Evolutionary conservation across 2,113 vertebrate genomes (phyloP).

Genomic region (Arenaria interpres): DNA sequence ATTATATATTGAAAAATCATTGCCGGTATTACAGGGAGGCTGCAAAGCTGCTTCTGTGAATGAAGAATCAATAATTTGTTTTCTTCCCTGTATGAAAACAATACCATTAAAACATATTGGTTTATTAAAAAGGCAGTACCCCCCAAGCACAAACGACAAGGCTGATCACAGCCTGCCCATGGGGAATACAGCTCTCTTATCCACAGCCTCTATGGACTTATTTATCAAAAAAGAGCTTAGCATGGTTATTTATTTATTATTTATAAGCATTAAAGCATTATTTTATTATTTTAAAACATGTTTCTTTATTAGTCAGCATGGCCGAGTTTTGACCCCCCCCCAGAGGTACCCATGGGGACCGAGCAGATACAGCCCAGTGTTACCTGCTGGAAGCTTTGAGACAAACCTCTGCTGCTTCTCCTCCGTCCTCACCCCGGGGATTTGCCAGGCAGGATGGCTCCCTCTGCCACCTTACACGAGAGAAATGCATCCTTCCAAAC

Average conservation of each 20-base stretch:
- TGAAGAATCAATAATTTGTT: conserved; percentile 24
- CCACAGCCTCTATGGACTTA: neutral
- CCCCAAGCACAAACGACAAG: neutral
- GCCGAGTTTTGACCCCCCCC: neutral
- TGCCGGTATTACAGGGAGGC: neutral
- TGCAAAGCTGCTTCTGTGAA: neutral
- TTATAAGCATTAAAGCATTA: neutral
- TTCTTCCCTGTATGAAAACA: neutral
- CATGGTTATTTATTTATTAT: neutral
- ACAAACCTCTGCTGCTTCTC: neutral
- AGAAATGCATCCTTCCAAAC: neutral
- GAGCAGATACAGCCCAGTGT: rapidly evolving
- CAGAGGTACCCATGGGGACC: neutral
- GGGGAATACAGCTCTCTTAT: neutral
- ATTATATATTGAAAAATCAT: conserved; percentile 19
- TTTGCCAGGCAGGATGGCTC: neutral
- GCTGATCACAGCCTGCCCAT: neutral
- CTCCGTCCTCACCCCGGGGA: rapidly evolving
- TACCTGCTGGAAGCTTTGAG: neutral
- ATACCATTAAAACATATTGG: neutral
- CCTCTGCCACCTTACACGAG: neutral
- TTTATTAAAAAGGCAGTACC: conserved; percentile 2
- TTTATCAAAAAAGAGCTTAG: neutral
- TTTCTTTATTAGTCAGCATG: neutral
- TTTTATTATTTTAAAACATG: neutral